Evolutionary conservation across 2,888 invertebrate species (phyloP), one percentile per base, ranked within the genome.

Genomic region (Plutella xylostella): DNA sequence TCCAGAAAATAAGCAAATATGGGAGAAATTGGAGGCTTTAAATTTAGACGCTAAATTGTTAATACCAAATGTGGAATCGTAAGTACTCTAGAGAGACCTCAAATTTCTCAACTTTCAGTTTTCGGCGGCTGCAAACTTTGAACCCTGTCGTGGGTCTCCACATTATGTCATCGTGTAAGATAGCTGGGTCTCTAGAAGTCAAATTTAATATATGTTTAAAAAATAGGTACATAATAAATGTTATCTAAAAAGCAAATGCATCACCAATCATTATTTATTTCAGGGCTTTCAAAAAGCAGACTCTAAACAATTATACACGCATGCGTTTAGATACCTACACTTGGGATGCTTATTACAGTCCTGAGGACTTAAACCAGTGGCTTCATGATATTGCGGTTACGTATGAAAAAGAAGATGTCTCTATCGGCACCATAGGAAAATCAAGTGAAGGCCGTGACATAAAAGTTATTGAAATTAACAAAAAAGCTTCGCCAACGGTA

Each of bases 331-430:
- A 65, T 0, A 51, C 56, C 0, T 78, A 56, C 30, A 42, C 57
- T 2, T 90, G 89, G 87, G 72, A 69, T 0, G 62, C 65, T 3
- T 92, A 90, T 53, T 84, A 90, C 54, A 68, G 65, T 0, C 60
- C 90, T 25, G 77, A 86, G 2, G 87, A 88, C 42, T 86, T 90
- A 11, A 71, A 89, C 50, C 69, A 71, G 18, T 90, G 88, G 87
- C 54, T 91, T 28, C 63, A 77, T 15, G 72, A 75, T 42, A 55
- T 89, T 9, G 71, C 82, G 0, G 40, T 55, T 0, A 57, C 66
- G 38, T 70, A 85, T n/a, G 15, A n/a, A n/a, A n/a, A n/a, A n/a
- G n/a, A n/a, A n/a, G n/a, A n/a, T n/a, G n/a, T n/a, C n/a, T n/a
- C n/a, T n/a, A n/a, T n/a, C n/a, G n/a, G n/a, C n/a, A n/a, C n/a